phyloP scores from a whole-genome alignment of 2,797 vertebrate species.

The Setipinna tenuifilis region DNA sequence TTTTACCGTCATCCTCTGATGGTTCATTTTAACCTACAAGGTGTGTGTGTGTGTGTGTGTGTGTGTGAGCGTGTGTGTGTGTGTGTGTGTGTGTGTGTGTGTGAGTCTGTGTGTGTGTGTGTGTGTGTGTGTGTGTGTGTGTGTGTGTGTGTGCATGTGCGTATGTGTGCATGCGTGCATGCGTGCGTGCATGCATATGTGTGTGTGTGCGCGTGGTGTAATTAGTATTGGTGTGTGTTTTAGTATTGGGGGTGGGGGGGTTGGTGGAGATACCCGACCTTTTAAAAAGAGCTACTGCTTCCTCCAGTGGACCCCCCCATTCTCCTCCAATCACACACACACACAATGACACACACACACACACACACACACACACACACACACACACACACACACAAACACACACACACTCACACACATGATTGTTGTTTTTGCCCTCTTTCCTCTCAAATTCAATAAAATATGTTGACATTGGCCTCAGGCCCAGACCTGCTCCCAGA shows the following conservation, averaged over 20 bases:
- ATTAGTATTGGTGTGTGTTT: neutral
- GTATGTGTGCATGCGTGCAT: neutral
- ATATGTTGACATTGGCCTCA: conserved; percentile 70
- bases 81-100: neutral
- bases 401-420: neutral
- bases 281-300: conserved; percentile 73
- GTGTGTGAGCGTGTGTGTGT: no score
- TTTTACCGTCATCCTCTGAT: neutral
- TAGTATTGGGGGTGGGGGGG: neutral
- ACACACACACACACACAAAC: neutral
- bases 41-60: neutral
- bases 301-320: conserved; percentile 47
- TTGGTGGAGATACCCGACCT: conserved; percentile 51
- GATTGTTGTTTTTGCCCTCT: neutral
- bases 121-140: neutral
- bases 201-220: neutral
- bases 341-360: neutral
- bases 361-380: neutral
- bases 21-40: neutral
- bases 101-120: neutral
- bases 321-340: neutral
- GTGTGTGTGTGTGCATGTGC: neutral
- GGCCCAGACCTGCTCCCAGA: conserved; percentile 61
- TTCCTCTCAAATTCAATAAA: conserved; percentile 59
- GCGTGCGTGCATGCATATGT: neutral